Base-by-base conservation (phyloP, 2,113 vertebrate genomes). In the Propithecus coquereli region DNA sequence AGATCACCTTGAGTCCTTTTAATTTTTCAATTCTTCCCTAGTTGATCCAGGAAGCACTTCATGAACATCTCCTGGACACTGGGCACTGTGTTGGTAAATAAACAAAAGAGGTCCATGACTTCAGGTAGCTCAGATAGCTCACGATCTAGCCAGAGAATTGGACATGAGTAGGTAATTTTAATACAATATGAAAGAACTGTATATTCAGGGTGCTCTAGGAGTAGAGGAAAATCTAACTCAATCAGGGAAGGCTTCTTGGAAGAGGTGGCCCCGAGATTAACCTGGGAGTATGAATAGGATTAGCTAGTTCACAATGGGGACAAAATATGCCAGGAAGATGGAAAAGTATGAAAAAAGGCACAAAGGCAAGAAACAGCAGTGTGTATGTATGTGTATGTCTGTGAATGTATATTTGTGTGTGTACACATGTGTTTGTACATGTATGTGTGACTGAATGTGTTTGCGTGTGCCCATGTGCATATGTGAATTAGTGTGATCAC, bases 11-110 rank as follows among this genome's bases (percentile, higher is more conserved):
- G 45, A 25, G 18, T 70, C 17, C 23, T 65, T 57, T 79, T 4
- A 32, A 18, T 3, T 40, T 52, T 83, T 79, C 20, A 32, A 6
- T 77, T 71, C 47, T 90, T 34, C 50, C 50, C 83, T 11, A 40
- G 81, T 59, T 91, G 32, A 52, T 82, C 70, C 37, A 79, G 83
- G 43, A 92, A 84, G 30, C 81, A 43, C 43, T 86, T 71, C 90
- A 40, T 4, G 17, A 68, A 32, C 47, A 20, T 43, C 88, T 61
- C n/a, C 43, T n/a, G 85, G 30, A 27, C 13, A 17, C 16, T 47
- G 43, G 40, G 25, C 37, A 32, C 18, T 25, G 27, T 57, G 34
- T 14, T 23, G 34, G 9, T 23, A 27, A 52, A 77, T 80, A 45
- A 54, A 23, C 73, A 63, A 82, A 45, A 52, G 52, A 63, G 1